Percentiles rank a stretch among this genome's conserved stretches.
phyloP scores from a whole-genome alignment of 2,888 invertebrate species.

The Malthinus flaveolus region DNA sequence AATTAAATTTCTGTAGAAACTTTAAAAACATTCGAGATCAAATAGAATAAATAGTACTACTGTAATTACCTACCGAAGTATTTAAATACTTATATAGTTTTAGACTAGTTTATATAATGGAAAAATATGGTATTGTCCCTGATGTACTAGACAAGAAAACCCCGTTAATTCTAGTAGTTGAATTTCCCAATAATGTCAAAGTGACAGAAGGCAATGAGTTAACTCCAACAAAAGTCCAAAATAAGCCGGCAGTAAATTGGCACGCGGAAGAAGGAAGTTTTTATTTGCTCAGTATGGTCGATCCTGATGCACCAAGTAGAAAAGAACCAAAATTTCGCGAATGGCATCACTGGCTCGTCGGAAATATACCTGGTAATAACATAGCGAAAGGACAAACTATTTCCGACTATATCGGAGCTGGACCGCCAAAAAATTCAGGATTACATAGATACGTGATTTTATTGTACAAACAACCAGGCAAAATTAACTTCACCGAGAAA shows the following conservation, averaged over 20 bases:
- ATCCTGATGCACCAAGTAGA: constrained; percentile 79
- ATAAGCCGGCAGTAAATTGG: constrained; percentile 44
- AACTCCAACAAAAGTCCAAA: constrained; percentile 43
- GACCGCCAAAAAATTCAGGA: constrained; percentile 72
- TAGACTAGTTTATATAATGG: constrained; percentile 22
- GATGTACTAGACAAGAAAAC: constrained; percentile 35
- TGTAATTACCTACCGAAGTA: too few species aligned
- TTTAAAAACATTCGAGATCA: too few species aligned
- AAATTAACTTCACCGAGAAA: constrained; percentile 42
- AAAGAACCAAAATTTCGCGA: constrained; percentile 69
- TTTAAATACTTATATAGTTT: too few species aligned
- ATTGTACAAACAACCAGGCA: constrained; percentile 51
- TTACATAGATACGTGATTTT: constrained; percentile 75
- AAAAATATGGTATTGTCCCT: constrained; percentile 31
- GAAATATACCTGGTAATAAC: constrained; percentile 70
- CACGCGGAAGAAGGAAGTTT: constrained; percentile 37
- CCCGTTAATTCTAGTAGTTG: constrained; percentile 20
- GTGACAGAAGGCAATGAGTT: constrained; percentile 40
- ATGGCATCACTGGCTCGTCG: constrained; percentile 80
- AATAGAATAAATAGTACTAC: too few species aligned
- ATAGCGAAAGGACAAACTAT: constrained; percentile 63
- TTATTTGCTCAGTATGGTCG: constrained; percentile 58
- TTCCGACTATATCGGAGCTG: constrained; percentile 69
- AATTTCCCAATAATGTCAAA: constrained; percentile 23
- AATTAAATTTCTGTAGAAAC: too few species aligned